These are phyloP conservation scores for Artemia sinica DNA, from an alignment of 2,888 invertebrate genomes.

Conservation along the genomic window DNA sequence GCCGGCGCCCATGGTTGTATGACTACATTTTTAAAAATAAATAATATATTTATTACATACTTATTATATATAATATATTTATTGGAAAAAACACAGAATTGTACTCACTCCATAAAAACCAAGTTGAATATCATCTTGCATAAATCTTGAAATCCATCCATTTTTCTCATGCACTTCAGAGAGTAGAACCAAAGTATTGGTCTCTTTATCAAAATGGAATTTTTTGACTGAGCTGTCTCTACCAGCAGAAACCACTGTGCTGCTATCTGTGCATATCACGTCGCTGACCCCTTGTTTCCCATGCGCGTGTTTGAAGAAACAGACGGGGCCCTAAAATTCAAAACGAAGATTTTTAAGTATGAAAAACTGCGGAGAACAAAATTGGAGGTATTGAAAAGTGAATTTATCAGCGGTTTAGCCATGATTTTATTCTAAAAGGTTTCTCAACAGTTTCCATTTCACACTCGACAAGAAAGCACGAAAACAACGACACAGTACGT, in stretches of 20 bases:
- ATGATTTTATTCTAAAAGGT: too few species aligned
- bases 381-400: too few species aligned
- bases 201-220: background rate
- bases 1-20: too few species aligned
- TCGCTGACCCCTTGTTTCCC: constrained; percentile 8
- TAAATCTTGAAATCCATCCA: constrained; percentile 5
- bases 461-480: too few species aligned
- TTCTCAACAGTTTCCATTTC: too few species aligned
- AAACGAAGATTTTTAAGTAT: too few species aligned
- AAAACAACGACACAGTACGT: too few species aligned
- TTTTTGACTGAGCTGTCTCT: background rate
- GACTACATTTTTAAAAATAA: too few species aligned
- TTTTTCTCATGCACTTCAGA: background rate
- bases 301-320: background rate
- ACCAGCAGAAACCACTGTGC: background rate
- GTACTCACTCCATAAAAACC: constrained; percentile 1
- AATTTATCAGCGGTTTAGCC: too few species aligned
- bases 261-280: background rate
- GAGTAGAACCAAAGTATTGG: background rate
- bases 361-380: too few species aligned
- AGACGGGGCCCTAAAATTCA: background rate
- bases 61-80: too few species aligned
- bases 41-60: too few species aligned
- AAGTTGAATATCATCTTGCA: background rate
- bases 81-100: background rate